Evolutionary conservation across 2,888 invertebrate species (phyloP).

Genomic region (Ochropacha duplaris): DNA sequence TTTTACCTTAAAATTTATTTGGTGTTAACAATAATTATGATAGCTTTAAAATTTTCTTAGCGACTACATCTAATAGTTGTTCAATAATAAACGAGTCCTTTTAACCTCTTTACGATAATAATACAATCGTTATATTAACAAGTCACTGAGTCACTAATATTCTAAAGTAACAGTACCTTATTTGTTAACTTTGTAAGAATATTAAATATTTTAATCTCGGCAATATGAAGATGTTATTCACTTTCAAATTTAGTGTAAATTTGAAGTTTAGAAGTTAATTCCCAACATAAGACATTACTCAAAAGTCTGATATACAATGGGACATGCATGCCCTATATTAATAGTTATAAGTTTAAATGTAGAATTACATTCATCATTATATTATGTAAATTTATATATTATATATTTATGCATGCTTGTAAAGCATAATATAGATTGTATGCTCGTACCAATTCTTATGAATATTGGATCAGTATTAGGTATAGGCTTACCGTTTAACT

Average conservation of each 20-base stretch:
- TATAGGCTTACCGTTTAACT: background rate
- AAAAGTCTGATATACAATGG: slow-evolving; percentile 52
- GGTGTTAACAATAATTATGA: background rate
- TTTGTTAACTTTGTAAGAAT: slow-evolving; percentile 8
- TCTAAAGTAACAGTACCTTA: background rate
- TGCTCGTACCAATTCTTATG: background rate
- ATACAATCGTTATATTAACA: background rate
- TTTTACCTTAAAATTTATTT: background rate
- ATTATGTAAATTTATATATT: slow-evolving; percentile 21
- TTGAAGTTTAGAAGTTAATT: slow-evolving; percentile 26
- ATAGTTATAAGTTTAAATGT: slow-evolving; percentile 37
- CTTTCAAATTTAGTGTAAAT: slow-evolving; percentile 16
- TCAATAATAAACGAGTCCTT: background rate
- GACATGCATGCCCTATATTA: slow-evolving; percentile 34
- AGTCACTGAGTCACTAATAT: background rate
- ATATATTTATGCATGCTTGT: slow-evolving; percentile 33
- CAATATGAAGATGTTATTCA: slow-evolving; percentile 14
- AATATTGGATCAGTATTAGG: background rate
- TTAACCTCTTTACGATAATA: background rate
- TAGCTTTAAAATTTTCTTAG: background rate
- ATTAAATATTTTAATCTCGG: background rate
- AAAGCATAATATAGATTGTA: slow-evolving; percentile 31
- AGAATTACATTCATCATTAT: slow-evolving; percentile 30
- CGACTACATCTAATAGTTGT: background rate
- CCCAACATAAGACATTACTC: slow-evolving; percentile 37